Base-by-base conservation (phyloP, 2,797 vertebrate species). In the Thalassophryne amazonica region DNA sequence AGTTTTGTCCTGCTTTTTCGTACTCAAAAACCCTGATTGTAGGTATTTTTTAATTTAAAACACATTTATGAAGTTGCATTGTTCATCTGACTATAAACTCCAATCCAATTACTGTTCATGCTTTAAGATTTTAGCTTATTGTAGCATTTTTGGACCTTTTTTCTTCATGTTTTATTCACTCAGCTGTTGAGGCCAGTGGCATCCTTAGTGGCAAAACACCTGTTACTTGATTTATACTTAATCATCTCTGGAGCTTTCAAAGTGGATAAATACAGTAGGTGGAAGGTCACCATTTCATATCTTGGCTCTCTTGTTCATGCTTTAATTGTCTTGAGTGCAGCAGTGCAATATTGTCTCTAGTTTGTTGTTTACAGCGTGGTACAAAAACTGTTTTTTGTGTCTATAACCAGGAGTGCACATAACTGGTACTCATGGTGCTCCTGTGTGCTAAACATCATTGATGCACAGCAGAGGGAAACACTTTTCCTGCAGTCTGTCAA, bases 41-140 rank as follows among this genome's bases (percentile, higher is more conserved):
- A 36, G 50, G 38, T 20, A 34, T 35, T 2, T 34, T 20, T 8
- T 34, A 56, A 31, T 55, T 51, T 54, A 16, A 57, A 58, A 41
- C 1, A 0, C 25, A 46, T 18, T 15, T 39, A 41, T 56, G 49
- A 63, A 58, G 55, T 64, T 49, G 61, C 20, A 36, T 36, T 27
- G 20, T 37, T 39, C 51, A 38, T 69, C 43, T 30, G 40, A 41
- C 43, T 62, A 12, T 28, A n/a, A 3, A 54, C 22, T 36, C 34
- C 40, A 17, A 33, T 59, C 20, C 40, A 38, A 32, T 37, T 54
- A 31, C 43, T 58, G 67, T 69, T 64, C 23, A 69, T 63, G 60
- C 51, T 52, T 60, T 40, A 54, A 42, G 45, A 34, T 28, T 61
- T 45, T 46, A 45, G 72, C 63, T 73, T 58, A 56, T 67, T 75